Percentiles rank a stretch among this genome's conserved stretches.
Evolutionary conservation across 2,797 vertebrate genomes (phyloP).

Genomic region (Psittacula echo): DNA sequence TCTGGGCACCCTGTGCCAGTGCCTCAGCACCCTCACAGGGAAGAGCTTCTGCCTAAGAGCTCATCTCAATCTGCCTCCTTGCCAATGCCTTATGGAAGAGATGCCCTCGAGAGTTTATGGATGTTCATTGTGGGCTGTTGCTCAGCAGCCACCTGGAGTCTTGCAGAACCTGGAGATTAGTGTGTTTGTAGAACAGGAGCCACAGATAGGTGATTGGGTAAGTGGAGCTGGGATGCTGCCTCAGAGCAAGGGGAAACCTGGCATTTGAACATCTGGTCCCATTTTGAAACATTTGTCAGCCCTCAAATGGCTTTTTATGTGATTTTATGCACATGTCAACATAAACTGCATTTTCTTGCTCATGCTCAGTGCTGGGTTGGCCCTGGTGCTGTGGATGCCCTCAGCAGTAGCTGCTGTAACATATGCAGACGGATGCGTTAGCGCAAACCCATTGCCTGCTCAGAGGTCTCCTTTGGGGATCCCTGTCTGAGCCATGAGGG

Average conservation of each 20-base stretch:
- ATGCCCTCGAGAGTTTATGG: fast-evolving
- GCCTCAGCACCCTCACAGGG: not conserved
- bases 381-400: fast-evolving
- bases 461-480: not conserved
- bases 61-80: not conserved
- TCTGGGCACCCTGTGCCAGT: no score
- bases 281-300: not conserved
- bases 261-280: not conserved
- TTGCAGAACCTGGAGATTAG: fast-evolving
- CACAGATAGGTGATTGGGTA: not conserved
- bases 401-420: fast-evolving
- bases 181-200: no score
- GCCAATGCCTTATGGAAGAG: not conserved
- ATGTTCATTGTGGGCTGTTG: not conserved
- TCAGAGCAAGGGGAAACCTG: not conserved
- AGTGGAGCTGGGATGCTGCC: not conserved
- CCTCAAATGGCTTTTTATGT: not conserved
- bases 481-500: fast-evolving
- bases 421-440: fast-evolving
- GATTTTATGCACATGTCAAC: not conserved
- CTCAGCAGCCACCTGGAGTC: not conserved
- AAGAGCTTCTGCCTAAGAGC: not conserved
- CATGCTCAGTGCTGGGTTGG: not conserved
- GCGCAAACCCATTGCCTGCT: fast-evolving
- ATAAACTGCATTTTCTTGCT: not conserved